Base-by-base conservation (phyloP, 2,888 invertebrate species). In the Agonopterix arenella region DNA sequence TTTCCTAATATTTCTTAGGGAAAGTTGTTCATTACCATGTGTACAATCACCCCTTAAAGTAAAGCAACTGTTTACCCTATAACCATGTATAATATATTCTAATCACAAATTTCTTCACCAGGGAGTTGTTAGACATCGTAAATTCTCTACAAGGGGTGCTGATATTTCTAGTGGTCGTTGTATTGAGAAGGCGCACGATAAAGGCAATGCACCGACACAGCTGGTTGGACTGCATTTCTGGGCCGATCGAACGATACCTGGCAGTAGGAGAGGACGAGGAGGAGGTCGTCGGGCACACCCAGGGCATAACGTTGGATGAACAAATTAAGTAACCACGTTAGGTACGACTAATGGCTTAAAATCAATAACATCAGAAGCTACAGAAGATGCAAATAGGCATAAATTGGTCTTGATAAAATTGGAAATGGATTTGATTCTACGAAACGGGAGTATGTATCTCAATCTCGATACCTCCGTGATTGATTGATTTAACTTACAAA, bases 141-240 rank as follows among this genome's bases (percentile, higher is more conserved):
- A 93, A 93, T 74, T 74, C 86, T 1, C 73, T 92, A 4, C 92
- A 93, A 78, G 93, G 93, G 0, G 59, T 91, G n/a, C 58, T 92
- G 42, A 90, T 92, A 61, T 93, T 93, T 70, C 53, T 92, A 28
- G 70, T 92, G 43, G 68, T 92, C 52, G 91, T 93, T n/a, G 82
- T 91, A 38, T 90, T 90, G 56, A 77, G 92, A 8, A 86, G 84
- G 55, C 77, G 90, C 5, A 90, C 90, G 0, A 61, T 91, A 8
- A 82, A 90, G 54, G 82, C 70, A 1, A 59, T 84, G 67, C 63
- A 74, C 50, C 66, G 60, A 44, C 73, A 70, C 16, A 80, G 78
- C 8, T 74, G 73, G 70, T 56, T 84, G 48, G 66, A 72, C 51
- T 84, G 84, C 54, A 54, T 80, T 11, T 66, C 78, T 1, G 68